These are phyloP conservation scores for Campaea margaritaria DNA, from an alignment of 2,888 invertebrate genomes.

Conservation along the genomic window DNA sequence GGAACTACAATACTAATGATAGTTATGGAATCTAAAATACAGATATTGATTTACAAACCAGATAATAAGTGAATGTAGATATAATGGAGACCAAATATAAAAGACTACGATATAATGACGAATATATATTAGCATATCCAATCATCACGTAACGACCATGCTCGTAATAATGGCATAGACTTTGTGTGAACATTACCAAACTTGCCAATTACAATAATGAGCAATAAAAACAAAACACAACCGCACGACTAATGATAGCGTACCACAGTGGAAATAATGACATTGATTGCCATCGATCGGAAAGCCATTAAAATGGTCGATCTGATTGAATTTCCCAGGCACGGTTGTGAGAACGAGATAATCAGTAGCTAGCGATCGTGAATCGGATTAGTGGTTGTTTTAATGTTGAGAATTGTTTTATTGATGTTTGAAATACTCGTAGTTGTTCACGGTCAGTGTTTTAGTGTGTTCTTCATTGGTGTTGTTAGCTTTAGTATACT, in stretches of 20 bases:
- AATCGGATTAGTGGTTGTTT: constrained; percentile 13
- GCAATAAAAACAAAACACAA: constrained; percentile 19
- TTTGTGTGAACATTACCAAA: constrained; percentile 19
- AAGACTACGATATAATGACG: too few relatives aligned
- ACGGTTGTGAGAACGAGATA: constrained; percentile 61
- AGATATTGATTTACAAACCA: too few relatives aligned
- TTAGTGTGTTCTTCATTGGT: background rate
- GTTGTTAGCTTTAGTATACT: too few relatives aligned
- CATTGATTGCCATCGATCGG: constrained; percentile 66
- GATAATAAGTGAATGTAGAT: too few relatives aligned
- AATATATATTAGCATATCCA: too few relatives aligned
- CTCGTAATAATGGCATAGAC: background rate
- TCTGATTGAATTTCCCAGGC: constrained; percentile 77
- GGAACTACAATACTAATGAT: too few relatives aligned
- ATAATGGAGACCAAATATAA: too few relatives aligned
- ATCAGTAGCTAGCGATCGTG: constrained; percentile 55
- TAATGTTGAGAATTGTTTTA: constrained; percentile 9
- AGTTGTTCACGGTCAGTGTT: constrained; percentile 34
- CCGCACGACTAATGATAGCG: constrained; percentile 27
- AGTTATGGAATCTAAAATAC: too few relatives aligned
- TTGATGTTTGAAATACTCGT: constrained; percentile 4
- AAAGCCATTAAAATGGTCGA: constrained; percentile 70
- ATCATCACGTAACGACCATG: too few relatives aligned
- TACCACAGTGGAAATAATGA: constrained; percentile 28
- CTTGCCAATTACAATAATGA: constrained; percentile 19